Evolutionary conservation across 2,797 vertebrate species (phyloP).

Genomic region (Salmo trutta): DNA sequence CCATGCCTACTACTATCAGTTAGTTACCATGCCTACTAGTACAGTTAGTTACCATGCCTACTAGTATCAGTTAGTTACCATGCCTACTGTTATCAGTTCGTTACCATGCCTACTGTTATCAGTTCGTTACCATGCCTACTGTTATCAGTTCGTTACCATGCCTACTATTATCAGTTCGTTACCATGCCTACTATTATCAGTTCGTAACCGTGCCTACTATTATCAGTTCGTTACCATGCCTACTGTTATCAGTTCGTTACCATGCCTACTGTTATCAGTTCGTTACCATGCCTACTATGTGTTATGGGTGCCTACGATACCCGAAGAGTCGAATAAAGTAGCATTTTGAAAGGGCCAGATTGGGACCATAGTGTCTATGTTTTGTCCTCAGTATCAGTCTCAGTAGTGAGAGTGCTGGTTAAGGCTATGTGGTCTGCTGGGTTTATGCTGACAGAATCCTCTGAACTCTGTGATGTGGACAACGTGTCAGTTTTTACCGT

Average conservation of each 20-base stretch:
- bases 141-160: too few relatives aligned
- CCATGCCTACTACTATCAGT: too few relatives aligned
- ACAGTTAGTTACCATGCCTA: too few relatives aligned
- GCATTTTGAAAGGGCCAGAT: background rate
- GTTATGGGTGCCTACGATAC: background rate
- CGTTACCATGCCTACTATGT: background rate
- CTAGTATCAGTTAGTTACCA: too few relatives aligned
- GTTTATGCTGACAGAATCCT: conserved; percentile 28
- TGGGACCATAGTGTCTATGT: background rate
- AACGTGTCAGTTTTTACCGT: conserved; percentile 53
- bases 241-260: background rate
- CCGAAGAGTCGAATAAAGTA: background rate
- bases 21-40: too few relatives aligned
- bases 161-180: too few relatives aligned
- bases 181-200: too few relatives aligned
- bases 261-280: background rate
- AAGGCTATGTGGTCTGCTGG: conserved; percentile 12
- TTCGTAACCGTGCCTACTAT: too few relatives aligned
- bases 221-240: too few relatives aligned
- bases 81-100: too few relatives aligned
- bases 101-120: too few relatives aligned
- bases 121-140: too few relatives aligned
- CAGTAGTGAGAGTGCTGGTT: conserved; percentile 1
- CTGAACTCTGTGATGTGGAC: conserved; percentile 66
- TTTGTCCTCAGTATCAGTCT: conserved; percentile 2